Percentiles rank a stretch among this genome's conserved stretches.
These are phyloP conservation scores for Ambastaia sidthimunki DNA, from an alignment of 2,797 vertebrate genomes.

Conservation along the genomic window DNA sequence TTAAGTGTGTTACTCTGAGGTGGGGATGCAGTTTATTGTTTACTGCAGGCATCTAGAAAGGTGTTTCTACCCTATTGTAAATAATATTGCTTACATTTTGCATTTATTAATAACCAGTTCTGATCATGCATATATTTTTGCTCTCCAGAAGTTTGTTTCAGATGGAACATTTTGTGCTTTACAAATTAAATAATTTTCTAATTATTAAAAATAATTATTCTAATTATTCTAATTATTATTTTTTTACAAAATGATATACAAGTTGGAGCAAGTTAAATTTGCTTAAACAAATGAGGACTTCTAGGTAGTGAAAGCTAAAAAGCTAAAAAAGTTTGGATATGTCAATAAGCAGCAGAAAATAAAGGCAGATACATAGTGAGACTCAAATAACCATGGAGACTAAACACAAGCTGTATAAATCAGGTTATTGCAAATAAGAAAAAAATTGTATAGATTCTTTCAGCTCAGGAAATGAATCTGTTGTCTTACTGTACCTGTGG, in stretches of 20 bases:
- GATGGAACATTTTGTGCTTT: background rate
- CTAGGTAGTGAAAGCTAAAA: background rate
- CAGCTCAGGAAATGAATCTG: too few species aligned
- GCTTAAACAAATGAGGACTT: background rate
- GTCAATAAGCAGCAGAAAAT: background rate
- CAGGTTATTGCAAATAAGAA: background rate
- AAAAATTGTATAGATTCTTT: background rate
- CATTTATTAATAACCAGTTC: too few species aligned
- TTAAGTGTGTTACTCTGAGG: background rate
- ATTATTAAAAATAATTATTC: too few species aligned
- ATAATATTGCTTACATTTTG: background rate
- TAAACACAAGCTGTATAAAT: background rate
- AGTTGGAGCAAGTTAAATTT: background rate
- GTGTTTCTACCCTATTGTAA: background rate
- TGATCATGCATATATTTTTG: background rate
- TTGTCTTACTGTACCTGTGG: background rate
- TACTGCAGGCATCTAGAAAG: background rate
- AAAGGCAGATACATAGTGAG: background rate
- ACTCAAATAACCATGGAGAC: background rate
- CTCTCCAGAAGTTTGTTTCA: background rate
- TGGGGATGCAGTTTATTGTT: background rate
- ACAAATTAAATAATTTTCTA: too few species aligned
- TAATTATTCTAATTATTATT: too few species aligned
- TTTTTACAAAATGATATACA: too few species aligned
- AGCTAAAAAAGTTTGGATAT: slow-evolving; percentile 8